Base-by-base conservation (phyloP, 2,888 invertebrate genomes). In the Cephus pulcher region DNA sequence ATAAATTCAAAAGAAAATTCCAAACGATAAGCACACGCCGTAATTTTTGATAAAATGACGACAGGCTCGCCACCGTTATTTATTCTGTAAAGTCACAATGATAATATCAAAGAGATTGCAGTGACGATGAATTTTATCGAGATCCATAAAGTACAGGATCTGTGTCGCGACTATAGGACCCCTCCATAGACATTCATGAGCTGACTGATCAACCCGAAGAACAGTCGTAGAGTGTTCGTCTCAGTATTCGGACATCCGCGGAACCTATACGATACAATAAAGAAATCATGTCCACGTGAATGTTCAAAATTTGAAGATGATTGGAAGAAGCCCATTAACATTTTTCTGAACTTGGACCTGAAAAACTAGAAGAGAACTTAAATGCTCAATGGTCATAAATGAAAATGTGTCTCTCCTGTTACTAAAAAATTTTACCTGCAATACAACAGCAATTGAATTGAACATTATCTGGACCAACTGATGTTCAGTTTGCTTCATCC, bases 161-260 rank as follows among this genome's bases (percentile, higher is more conserved):
- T 6, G 56, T 23, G 56, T 56, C 23, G 56, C 15, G 56, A 15
- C 56, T 56, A 56, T 56, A 56, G 15, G 9, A 56, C 23, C 56
- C 23, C 56, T 56, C 56, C 75, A 15, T 33, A 37, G 34, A 81
- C 79, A 77, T 78, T 83, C 73, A 34, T 75, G 78, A 76, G 79
- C 75, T 74, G 56, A 71, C 74, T 23, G 75, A 78, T 80, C 77
- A 56, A 74, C 75, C 76, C 76, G 76, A 79, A 76, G 81, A 81
- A 79, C 84, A 80, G 80, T 75, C 82, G 76, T 76, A 76, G 82
- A 85, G 83, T 84, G 79, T 83, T 82, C 81, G 78, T 68, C 80
- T 81, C 71, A 82, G 77, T 77, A 81, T 56, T 81, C 78, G 69
- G 56, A 79, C 80, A 81, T 80, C 78, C 78, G 78, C 80, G 75